phyloP scores from a whole-genome alignment of 2,888 invertebrate genomes.

The Drosophila multiciliata region DNA sequence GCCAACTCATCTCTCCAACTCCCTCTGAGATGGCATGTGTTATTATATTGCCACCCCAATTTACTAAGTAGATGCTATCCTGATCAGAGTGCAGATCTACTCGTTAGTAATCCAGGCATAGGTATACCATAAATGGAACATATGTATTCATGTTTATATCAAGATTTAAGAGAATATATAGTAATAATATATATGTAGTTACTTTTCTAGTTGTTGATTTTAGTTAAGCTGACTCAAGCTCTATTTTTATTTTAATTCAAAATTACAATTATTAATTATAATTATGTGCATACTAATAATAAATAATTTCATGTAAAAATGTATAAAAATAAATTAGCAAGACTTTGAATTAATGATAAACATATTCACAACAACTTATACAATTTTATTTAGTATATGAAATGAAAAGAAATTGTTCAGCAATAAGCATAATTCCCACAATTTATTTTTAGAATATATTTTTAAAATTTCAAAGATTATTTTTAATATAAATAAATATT shows the following conservation, averaged over 20 bases:
- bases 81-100: neutral
- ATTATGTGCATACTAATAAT: neutral
- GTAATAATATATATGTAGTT: neutral
- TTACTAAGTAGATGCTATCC: constrained; percentile 1
- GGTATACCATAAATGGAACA: neutral
- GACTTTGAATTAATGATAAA: neutral
- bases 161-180: neutral
- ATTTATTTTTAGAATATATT: neutral
- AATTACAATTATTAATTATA: neutral
- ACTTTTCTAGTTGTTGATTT: neutral
- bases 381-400: neutral
- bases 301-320: neutral
- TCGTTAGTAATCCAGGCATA: neutral
- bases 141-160: neutral
- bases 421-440: neutral
- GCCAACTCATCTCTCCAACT: constrained; percentile 32
- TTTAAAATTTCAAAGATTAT: neutral
- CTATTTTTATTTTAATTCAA: neutral
- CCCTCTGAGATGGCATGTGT: constrained; percentile 18
- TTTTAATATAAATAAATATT: neutral
- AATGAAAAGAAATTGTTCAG: neutral
- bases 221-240: neutral
- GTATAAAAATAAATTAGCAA: neutral
- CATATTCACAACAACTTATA: neutral
- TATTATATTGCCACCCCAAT: constrained; percentile 29